Evolutionary conservation across 2,888 invertebrate species (phyloP).

Genomic region (Diarsia rubi): DNA sequence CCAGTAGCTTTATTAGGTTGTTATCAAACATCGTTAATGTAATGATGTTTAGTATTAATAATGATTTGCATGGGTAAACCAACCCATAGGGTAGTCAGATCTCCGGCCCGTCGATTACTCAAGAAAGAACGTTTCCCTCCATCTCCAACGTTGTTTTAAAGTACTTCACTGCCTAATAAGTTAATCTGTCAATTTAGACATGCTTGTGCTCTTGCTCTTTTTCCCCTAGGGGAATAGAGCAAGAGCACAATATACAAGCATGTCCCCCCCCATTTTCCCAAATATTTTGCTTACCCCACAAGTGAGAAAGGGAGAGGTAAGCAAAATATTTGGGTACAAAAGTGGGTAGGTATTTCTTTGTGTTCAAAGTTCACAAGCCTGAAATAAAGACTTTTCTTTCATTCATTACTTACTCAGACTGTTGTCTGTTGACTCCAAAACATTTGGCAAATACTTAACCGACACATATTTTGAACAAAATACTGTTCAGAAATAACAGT

Average conservation of each 20-base stretch:
- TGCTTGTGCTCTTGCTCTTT: slow-evolving; percentile 29
- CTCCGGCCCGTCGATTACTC: slow-evolving; percentile 24
- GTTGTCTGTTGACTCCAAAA: neutral
- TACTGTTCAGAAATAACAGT: neutral
- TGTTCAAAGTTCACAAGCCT: slow-evolving; percentile 1
- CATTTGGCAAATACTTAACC: neutral
- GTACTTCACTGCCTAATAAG: slow-evolving; percentile 45
- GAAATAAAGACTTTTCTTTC: slow-evolving; percentile 1
- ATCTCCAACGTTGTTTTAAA: slow-evolving; percentile 50
- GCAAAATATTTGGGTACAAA: slow-evolving; percentile 10
- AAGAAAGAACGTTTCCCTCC: slow-evolving; percentile 58
- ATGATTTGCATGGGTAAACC: slow-evolving; percentile 47
- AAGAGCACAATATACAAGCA: no score
- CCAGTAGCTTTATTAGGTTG: neutral
- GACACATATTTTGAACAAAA: neutral
- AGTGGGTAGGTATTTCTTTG: slow-evolving; percentile 5
- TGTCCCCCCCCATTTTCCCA: no score
- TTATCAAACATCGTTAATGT: slow-evolving; percentile 10
- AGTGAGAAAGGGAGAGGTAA: neutral
- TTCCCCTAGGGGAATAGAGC: neutral
- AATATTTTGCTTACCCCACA: no score
- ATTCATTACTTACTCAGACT: neutral
- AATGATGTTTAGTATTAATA: slow-evolving; percentile 20
- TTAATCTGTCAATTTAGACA: slow-evolving; percentile 51
- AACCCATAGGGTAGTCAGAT: slow-evolving; percentile 46